Evolutionary conservation across 92 coral and sea anemone genomes (phyloP), one percentile per base, ranked within the genome.

Genomic region (Parazoanthus swiftii): DNA sequence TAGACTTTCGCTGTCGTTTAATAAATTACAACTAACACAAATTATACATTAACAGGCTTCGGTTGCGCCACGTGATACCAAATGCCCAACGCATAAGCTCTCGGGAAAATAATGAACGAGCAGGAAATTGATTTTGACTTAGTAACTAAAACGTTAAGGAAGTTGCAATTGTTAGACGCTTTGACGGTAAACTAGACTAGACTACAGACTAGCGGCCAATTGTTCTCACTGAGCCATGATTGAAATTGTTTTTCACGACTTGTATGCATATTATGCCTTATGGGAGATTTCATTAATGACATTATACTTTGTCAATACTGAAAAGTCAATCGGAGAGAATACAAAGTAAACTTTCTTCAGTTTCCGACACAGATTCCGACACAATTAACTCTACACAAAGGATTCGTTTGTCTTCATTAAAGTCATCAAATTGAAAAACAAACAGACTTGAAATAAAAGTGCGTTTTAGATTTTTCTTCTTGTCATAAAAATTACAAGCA

Each of bases 101-200:
- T 36, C 44, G 3, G 79, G 46, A 71, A 42, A n/a, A n/a, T n/a
- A n/a, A 18, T 16, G 71, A 63, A 50, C 14, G 86, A 25, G 36
- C 65, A 44, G 86, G 86, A 71, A 83, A 70, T 67, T 11, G 63
- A 10, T 70, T 66, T 82, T 83, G 26, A 71, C 59, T 68, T 84
- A 16, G 76, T 42, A 44, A 82, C 76, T 67, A 38, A 82, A 82
- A 66, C 35, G 58, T 82, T 84, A 33, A 46, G 87, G 87, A 84
- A 84, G 79, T 82, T 46, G 46, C 43, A 76, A 39, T 20, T 23
- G 70, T 63, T 23, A 63, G 70, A 20, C 21, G 86, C 79, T 71
- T 84, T 71, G 46, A 50, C 50, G 35, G 66, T 13, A 83, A 70
- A 70, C 46, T 70, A 84, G 72, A 72, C 46, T 23, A 13, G 72